phyloP scores from a whole-genome alignment of 2,888 invertebrate genomes.

The Camptogramma bilineatum region DNA sequence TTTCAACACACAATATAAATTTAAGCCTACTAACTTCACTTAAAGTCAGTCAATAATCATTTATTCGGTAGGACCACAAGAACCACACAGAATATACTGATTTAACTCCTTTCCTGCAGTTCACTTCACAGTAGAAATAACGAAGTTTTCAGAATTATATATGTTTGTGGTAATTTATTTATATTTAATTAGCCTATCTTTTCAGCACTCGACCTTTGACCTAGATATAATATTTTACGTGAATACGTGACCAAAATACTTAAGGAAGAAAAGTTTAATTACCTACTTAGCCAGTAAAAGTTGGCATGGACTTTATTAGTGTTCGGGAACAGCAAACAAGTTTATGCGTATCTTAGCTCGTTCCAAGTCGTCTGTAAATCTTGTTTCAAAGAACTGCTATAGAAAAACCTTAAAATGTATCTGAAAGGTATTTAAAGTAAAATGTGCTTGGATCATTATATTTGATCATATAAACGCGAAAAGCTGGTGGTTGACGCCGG shows the following conservation, averaged over 20 bases:
- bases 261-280: slow-evolving; percentile 28
- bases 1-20: no score
- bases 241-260: slow-evolving; percentile 36
- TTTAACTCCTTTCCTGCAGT: background rate
- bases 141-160: background rate
- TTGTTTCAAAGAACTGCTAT: background rate
- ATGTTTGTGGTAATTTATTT: background rate
- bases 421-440: background rate
- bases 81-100: no score
- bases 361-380: background rate
- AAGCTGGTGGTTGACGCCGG: no score
- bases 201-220: slow-evolving; percentile 14
- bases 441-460: background rate
- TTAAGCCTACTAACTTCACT: no score
- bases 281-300: slow-evolving; percentile 21
- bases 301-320: slow-evolving; percentile 29
- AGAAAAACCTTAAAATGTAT: background rate
- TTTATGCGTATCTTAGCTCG: background rate
- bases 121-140: background rate
- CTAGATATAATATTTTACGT: slow-evolving; percentile 19
- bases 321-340: slow-evolving; percentile 1
- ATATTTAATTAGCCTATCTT: slow-evolving; percentile 8
- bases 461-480: background rate
- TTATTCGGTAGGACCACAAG: no score
- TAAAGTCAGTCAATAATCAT: no score